phyloP scores from a whole-genome alignment of 37 sponge, comb jelly and placozoan genomes.

The Mnemiopsis leidyi region DNA sequence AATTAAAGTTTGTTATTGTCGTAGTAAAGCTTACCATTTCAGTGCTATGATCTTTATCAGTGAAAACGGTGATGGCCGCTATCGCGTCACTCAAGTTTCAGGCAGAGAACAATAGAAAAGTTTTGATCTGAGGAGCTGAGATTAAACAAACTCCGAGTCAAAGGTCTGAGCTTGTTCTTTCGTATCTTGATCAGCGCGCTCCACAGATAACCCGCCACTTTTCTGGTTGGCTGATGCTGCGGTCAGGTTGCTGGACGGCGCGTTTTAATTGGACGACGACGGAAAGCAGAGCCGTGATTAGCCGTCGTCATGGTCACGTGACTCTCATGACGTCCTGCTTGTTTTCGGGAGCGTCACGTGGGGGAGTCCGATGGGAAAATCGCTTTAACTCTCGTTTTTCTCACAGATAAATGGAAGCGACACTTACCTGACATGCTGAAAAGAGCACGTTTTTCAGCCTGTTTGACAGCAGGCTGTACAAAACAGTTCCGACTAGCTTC shows the following conservation, averaged over 20 bases:
- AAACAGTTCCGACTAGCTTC: neutral
- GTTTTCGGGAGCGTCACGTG: conserved; percentile 14
- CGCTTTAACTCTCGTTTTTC: conserved; percentile 64
- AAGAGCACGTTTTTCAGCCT: conserved; percentile 39
- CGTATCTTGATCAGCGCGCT: conserved; percentile 32
- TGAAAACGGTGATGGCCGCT: neutral
- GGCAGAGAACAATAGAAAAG: conserved; percentile 26
- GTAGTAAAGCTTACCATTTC: neutral
- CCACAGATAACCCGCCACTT: neutral
- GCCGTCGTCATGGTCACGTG: conserved; percentile 24
- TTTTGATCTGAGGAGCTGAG: neutral
- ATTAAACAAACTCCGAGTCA: conserved; percentile 33
- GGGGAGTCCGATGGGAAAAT: conserved; percentile 16
- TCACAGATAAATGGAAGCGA: conserved; percentile 12
- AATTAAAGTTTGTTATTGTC: neutral
- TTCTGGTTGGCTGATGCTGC: neutral
- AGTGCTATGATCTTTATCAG: too few relatives aligned
- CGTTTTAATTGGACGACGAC: neutral
- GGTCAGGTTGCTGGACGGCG: neutral
- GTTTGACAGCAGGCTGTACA: neutral
- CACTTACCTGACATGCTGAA: neutral
- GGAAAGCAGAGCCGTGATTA: neutral
- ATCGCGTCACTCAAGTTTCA: neutral
- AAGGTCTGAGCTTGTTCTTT: neutral
- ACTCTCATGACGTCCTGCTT: conserved; percentile 41